phyloP scores from a whole-genome alignment of 2,888 invertebrate species.

The Drosophila tanythrix region DNA sequence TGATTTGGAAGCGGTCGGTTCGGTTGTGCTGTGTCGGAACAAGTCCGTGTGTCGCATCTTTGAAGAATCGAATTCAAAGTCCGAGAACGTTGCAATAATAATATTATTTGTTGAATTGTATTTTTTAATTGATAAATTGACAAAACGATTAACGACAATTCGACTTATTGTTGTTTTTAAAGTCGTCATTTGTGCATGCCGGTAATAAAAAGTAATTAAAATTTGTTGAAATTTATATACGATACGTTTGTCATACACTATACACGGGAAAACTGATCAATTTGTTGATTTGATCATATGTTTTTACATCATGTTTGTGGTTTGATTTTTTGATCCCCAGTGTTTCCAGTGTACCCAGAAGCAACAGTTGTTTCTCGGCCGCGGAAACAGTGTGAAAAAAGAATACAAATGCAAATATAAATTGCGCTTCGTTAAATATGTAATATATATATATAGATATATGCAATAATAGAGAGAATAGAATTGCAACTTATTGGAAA shows the following conservation, averaged over 20 bases:
- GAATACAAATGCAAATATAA: constrained; percentile 41
- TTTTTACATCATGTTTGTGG: constrained; percentile 21
- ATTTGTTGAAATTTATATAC: constrained; percentile 1
- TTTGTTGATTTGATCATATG: constrained; percentile 9
- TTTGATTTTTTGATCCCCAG: constrained; percentile 21
- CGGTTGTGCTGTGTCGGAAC: constrained; percentile 26
- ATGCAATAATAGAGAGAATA: constrained; percentile 31
- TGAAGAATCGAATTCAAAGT: constrained; percentile 39
- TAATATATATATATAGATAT: constrained; percentile 3
- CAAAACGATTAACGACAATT: constrained; percentile 3
- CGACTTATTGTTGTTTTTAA: neutral
- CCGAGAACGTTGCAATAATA: constrained; percentile 16
- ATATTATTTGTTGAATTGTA: constrained; percentile 8
- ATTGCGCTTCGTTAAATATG: constrained; percentile 46
- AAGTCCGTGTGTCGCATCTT: constrained; percentile 24
- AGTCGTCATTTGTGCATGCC: constrained; percentile 20
- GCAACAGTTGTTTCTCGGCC: constrained; percentile 48
- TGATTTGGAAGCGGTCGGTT: constrained; percentile 40
- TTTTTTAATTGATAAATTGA: neutral
- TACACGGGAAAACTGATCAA: constrained; percentile 18
- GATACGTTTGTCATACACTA: constrained; percentile 12
- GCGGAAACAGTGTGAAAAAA: constrained; percentile 24
- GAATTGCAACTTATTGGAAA: constrained; percentile 68
- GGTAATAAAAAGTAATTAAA: constrained; percentile 32
- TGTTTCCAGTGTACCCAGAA: constrained; percentile 40